Base-by-base conservation (phyloP, 2,797 vertebrate species). In the Paramormyrops hopkinsi region DNA sequence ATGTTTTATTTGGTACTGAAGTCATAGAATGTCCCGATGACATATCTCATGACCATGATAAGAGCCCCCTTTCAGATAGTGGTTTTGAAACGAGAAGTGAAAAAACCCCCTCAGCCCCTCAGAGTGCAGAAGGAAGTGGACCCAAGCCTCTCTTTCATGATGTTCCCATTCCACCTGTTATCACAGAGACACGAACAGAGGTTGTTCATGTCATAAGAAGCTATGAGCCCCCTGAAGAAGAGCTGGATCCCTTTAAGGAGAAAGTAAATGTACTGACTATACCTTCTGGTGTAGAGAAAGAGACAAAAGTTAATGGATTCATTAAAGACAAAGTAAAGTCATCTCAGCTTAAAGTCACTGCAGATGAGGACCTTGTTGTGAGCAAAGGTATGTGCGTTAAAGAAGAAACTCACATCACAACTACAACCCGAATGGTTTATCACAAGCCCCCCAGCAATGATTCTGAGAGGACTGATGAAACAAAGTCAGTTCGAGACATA, bases 51-150 rank as follows among this genome's bases (percentile, higher is more conserved):
- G 99, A 99, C 91, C 98, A 98, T 94, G 99, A 99, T 92, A 99
- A 99, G 94, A 99, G 99, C 93, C 99, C 99, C 37, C 94, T 99
- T 89, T 99, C 99, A 65, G 99, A 99, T 93, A 99, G 98, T 29
- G 99, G 99, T 90, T 99, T 99, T 96, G 99, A 99, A 95, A 99
- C 99, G 0, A 97, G 99, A 92, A 99, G 99, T n/a, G 99, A 99
- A 93, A 99, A 99, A 93, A 99, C 99, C 0, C 99, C 99, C 5
- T 99, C 99, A 29, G 99, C 99, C 90, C 99, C 99, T 17, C 99
- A 99, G 91, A 99, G 99, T 89, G 99, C 99, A 51, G 99, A 99
- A 92, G 99, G 99, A 93, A 99, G 98, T 2, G 99, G 97, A 50
- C 98, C 98, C 2, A 99, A 99, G 89, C 98, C 98, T 48, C 96